These are phyloP conservation scores for Caenorhabditis macrosperma DNA, from an alignment of 2,888 invertebrate species.

Conservation along the genomic window DNA sequence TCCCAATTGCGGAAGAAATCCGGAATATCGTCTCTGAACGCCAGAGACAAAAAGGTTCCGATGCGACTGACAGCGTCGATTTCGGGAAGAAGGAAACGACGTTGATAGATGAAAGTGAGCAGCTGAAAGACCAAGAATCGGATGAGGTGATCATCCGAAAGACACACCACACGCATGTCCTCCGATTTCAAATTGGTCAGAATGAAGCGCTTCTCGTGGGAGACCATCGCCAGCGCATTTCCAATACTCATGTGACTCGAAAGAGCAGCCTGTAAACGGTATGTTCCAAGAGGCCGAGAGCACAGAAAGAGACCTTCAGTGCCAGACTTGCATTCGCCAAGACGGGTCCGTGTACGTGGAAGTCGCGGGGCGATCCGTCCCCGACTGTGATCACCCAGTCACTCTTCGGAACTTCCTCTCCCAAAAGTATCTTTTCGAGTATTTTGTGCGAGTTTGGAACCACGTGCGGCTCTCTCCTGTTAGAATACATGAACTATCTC, in stretches of 20 bases:
- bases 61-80: constrained; percentile 55
- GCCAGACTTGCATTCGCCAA: constrained; percentile 54
- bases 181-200: constrained; percentile 48
- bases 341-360: constrained; percentile 60
- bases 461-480: constrained; percentile 34
- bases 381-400: constrained; percentile 64
- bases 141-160: no score
- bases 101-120: constrained; percentile 59
- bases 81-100: constrained; percentile 51
- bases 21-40: constrained; percentile 44
- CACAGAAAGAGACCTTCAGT: constrained; percentile 35
- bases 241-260: constrained; percentile 53
- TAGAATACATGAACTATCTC: no score
- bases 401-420: constrained; percentile 53
- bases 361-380: constrained; percentile 54
- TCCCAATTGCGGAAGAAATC: constrained; percentile 53
- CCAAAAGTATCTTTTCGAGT: constrained; percentile 56
- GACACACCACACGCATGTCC: constrained; percentile 56
- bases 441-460: constrained; percentile 23
- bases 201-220: constrained; percentile 65
- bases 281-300: no score
- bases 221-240: constrained; percentile 59
- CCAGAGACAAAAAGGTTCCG: constrained; percentile 39
- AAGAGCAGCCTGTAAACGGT: constrained; percentile 39
- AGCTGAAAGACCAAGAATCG: no score